Evolutionary conservation across 2,797 vertebrate genomes (phyloP), one percentile per base, ranked within the genome.

Genomic region (Heliangelus exortis): DNA sequence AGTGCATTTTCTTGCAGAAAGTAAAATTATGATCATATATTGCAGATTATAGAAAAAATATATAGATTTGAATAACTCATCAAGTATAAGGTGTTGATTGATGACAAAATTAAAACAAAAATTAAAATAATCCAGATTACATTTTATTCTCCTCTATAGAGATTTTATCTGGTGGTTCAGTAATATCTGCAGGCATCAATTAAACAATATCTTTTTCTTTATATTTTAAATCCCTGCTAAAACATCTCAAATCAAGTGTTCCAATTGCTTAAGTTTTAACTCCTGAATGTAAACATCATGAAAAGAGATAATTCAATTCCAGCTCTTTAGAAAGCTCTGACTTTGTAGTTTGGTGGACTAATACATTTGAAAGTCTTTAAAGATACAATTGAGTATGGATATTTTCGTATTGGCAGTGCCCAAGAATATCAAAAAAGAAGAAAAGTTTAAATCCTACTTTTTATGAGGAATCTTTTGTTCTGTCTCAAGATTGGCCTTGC

Each of bases 41-140:
- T 86, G 22, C 26, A 82, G 36, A 93, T 74, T 91, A n/a, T 6
- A 23, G 17, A 22, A 68, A 20, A 41, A 84, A 84, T 82, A 34
- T 18, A 59, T 3, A 68, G 13, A 72, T 48, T 50, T 76, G 23
- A 84, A 57, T 16, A 84, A 53, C 1, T 16, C 59, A 15, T 55
- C 31, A 45, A 61, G 4, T 51, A 28, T 62, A 47, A 73, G 1
- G 1, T 19, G 20, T n/a, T 67, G 22, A 36, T 18, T 67, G 26
- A 73, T 39, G 19, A 63, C 2, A 53, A 53, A 81, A 62, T 36
- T 48, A 14, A 14, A 11, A 14, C 29, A 36, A 55, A 51, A 25
- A 13, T 15, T 63, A 25, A 28, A 9, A 6, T 2, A 73, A 39
- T 54, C 5, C 14, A 57, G n/a, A 45, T 45, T 3, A 53, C 9